Evolutionary conservation across 2,797 vertebrate species (phyloP).

Genomic region (Darevskia mixta): DNA sequence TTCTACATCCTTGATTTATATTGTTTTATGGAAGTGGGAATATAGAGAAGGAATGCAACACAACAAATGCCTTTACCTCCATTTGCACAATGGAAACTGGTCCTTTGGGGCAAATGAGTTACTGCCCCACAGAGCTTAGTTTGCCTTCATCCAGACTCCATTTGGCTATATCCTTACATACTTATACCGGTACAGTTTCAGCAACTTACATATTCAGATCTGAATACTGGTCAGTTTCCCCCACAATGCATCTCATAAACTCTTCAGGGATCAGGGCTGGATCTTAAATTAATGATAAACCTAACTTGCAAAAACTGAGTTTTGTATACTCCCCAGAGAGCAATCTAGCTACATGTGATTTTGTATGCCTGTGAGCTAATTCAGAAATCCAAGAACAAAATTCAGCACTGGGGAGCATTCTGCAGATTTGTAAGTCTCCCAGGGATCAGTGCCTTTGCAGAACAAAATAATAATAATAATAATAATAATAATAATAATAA

Average conservation of each 20-base stretch:
- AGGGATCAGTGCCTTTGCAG: slow-evolving; percentile 7
- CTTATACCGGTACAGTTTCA: not conserved
- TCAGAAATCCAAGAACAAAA: slow-evolving; percentile 38
- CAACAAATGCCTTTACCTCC: not conserved
- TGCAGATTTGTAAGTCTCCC: not conserved
- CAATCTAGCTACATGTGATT: slow-evolving; percentile 10
- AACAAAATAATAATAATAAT: slow-evolving; percentile 10
- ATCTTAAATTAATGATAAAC: not conserved
- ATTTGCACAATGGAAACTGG: not conserved
- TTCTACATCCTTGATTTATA: not conserved
- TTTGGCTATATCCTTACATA: not conserved
- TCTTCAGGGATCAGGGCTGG: not conserved
- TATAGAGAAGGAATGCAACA: not conserved
- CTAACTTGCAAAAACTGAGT: slow-evolving; percentile 22
- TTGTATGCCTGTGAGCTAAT: slow-evolving; percentile 23
- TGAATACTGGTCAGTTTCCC: not conserved
- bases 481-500: not conserved
- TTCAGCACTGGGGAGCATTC: not conserved
- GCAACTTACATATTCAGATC: not conserved
- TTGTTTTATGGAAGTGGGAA: not conserved
- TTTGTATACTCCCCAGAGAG: slow-evolving; percentile 25
- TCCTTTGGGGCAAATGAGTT: too few species aligned
- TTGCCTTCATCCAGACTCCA: too few species aligned
- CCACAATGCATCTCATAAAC: slow-evolving; percentile 16
- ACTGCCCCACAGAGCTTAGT: too few species aligned